These are phyloP conservation scores for Cryptoleucopteryx plumbea DNA, from an alignment of 2,113 vertebrate species.

Conservation along the genomic window DNA sequence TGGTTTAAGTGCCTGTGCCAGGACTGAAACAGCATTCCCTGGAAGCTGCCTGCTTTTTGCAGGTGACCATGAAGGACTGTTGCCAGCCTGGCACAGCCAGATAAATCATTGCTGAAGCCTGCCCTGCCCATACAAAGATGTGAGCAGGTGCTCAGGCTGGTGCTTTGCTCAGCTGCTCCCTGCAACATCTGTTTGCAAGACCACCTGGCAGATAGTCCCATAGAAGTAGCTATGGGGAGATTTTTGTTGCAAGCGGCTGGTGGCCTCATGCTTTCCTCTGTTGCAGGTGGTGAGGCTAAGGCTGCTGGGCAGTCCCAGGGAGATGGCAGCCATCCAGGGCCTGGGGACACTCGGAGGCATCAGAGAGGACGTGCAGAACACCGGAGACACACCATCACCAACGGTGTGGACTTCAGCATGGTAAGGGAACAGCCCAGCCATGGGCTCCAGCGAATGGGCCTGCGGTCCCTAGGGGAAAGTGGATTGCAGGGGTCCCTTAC, in stretches of 20 bases:
- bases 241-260: background rate
- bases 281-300: slow-evolving; percentile 60
- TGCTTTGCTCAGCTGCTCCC: background rate
- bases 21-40: background rate
- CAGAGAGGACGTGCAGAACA: slow-evolving; percentile 78
- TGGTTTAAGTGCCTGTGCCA: background rate
- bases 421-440: slow-evolving; percentile 49
- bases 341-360: slow-evolving; percentile 65
- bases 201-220: background rate
- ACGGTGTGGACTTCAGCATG: slow-evolving; percentile 87
- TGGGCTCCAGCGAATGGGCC: background rate
- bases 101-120: background rate
- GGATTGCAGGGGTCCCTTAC: background rate
- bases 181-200: background rate
- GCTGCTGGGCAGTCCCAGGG: slow-evolving; percentile 74
- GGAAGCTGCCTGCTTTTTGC: background rate
- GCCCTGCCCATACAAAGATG: background rate
- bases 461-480: too few species aligned
- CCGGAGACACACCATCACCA: slow-evolving; percentile 92
- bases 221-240: background rate
- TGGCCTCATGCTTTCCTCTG: background rate
- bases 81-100: background rate
- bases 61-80: background rate
- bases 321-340: slow-evolving; percentile 64
- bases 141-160: accelerated